Evolutionary conservation across 2,888 invertebrate species (phyloP), one percentile per base, ranked within the genome.

Genomic region (Chrysolina haemoptera): DNA sequence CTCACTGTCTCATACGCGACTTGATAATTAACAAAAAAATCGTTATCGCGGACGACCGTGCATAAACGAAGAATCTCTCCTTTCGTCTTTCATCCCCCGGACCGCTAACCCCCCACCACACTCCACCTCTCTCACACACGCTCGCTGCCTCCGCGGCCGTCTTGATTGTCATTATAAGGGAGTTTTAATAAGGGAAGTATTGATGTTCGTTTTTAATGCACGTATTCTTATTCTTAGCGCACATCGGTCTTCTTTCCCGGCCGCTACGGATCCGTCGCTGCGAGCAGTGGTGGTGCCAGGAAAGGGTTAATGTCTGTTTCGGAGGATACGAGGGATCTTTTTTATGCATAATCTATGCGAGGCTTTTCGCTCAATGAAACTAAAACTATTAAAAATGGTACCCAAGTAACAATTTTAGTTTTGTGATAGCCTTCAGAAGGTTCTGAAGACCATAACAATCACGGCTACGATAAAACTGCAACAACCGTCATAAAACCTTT

Each of bases 11-110:
- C 87, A 88, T 88, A 88, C 88, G 87, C 88, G 88, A 88, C 87
- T 88, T 88, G 88, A 88, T 88, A 88, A 88, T 88, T 88, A 88
- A 88, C 88, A 88, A 88, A 88, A 88, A 88, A 88, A 88, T 88
- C 88, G 88, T 88, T 88, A 88, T 88, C 88, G 88, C 87, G 87
- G 86, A 85, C 87, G 86, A 86, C 86, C 87, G 87, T 87, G 85
- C 87, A 87, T 87, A 87, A 87, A 85, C 87, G 86, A 86, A 87
- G 87, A 85, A 86, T 86, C 85, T 86, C 84, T 85, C 85, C 85
- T 85, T 84, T 84, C 81, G 78, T 82, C 82, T 77, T 79, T 65
- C 81, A 77, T 79, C 81, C 79, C 79, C 79, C 77, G 80, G 68
- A 74, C 72, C 74, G 20, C 73, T 62, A 75, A 78, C 77, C 68